Evolutionary conservation across 2,888 invertebrate genomes (phyloP).

Genomic region (Vandiemenella viatica): DNA sequence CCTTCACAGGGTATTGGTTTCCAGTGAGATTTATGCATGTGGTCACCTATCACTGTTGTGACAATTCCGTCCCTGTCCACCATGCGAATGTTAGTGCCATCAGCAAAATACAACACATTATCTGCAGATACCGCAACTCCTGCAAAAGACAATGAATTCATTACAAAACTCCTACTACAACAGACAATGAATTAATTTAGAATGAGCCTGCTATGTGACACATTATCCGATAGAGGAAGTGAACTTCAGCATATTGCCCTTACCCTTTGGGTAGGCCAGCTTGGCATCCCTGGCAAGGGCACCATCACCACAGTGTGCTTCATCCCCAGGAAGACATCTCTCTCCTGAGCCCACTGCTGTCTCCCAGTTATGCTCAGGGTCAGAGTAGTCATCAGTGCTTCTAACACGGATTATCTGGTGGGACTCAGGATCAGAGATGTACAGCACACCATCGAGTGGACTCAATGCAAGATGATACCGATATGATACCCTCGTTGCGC

Average conservation of each 20-base stretch:
- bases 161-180: not conserved
- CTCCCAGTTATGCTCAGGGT: conserved; percentile 88
- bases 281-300: conserved; percentile 84
- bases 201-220: not conserved
- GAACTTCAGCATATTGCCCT: not conserved
- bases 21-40: conserved; percentile 87
- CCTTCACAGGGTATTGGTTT: conserved; percentile 87
- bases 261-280: conserved; percentile 86
- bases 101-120: conserved; percentile 86
- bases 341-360: conserved; percentile 89
- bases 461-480: conserved; percentile 93
- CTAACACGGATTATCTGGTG: conserved; percentile 84
- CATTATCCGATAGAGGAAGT: too few relatives aligned
- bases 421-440: conserved; percentile 90
- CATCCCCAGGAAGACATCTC: conserved; percentile 82
- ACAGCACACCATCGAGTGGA: conserved; percentile 82
- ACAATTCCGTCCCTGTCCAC: conserved; percentile 85
- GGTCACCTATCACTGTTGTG: conserved; percentile 80
- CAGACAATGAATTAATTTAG: not conserved
- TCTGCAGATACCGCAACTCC: conserved; percentile 81
- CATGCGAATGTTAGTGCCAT: conserved; percentile 87
- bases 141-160: too few relatives aligned
- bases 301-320: conserved; percentile 92
- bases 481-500: conserved; percentile 85
- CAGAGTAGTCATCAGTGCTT: conserved; percentile 63